Evolutionary conservation across 2,113 vertebrate genomes (phyloP).

Genomic region (Martes martes): DNA sequence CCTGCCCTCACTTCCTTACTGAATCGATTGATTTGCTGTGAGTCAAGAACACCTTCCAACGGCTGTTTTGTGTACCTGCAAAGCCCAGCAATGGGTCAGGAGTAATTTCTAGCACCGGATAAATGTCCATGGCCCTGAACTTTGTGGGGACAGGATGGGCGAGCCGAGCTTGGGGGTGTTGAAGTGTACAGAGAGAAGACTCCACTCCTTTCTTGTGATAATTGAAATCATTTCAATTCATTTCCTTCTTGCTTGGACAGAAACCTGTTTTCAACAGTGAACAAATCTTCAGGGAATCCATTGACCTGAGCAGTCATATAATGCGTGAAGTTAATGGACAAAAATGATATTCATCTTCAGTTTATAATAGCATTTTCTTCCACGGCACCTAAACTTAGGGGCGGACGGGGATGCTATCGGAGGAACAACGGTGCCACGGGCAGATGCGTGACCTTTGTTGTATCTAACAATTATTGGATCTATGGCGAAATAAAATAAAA

Average conservation of each 20-base stretch:
- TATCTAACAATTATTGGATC: slow-evolving; percentile 77
- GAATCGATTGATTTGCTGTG: slow-evolving; percentile 50
- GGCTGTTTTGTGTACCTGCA: slow-evolving; percentile 53
- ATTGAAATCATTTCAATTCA: slow-evolving; percentile 85
- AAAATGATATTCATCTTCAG: slow-evolving; percentile 83
- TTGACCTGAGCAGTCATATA: slow-evolving; percentile 81
- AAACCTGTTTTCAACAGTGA: slow-evolving; percentile 81
- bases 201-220: slow-evolving; percentile 73
- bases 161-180: slow-evolving; percentile 72
- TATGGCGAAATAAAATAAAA: slow-evolving; percentile 79
- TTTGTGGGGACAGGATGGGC: slow-evolving; percentile 62
- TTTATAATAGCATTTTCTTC: slow-evolving; percentile 80
- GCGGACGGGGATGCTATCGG: slow-evolving; percentile 44
- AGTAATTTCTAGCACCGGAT: slow-evolving; percentile 58
- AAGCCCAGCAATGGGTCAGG: slow-evolving; percentile 9
- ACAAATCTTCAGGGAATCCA: slow-evolving; percentile 84
- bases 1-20: slow-evolving; percentile 16
- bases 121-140: slow-evolving; percentile 68
- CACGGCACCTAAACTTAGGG: slow-evolving; percentile 58
- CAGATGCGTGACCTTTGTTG: slow-evolving; percentile 78
- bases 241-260: slow-evolving; percentile 82
- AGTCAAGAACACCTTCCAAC: slow-evolving; percentile 46
- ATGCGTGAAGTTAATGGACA: slow-evolving; percentile 84
- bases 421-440: slow-evolving; percentile 32
- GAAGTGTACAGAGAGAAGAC: slow-evolving; percentile 71